These are phyloP conservation scores for Cheilosia scutellata DNA, from an alignment of 2,888 invertebrate genomes.

Conservation along the genomic window DNA sequence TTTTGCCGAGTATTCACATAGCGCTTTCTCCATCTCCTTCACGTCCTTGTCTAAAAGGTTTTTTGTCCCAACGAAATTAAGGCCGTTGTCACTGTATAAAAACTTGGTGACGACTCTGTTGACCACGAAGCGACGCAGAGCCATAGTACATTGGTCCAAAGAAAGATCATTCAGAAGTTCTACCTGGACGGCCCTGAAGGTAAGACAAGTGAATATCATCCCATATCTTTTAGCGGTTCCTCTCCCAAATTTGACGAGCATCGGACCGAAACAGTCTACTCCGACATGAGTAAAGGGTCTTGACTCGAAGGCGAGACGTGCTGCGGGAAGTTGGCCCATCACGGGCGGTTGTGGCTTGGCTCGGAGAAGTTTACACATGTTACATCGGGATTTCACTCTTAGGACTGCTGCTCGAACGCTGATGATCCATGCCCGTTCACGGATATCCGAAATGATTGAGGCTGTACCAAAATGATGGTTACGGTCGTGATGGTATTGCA, in stretches of 20 bases:
- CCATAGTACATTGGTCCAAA: slow-evolving; percentile 14
- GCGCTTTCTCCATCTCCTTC: slow-evolving; percentile 4
- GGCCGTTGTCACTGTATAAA: slow-evolving; percentile 21
- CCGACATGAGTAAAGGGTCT: slow-evolving; percentile 12
- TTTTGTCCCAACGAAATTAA: slow-evolving; percentile 10
- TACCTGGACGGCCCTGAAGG: slow-evolving; percentile 26
- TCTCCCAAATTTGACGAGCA: not conserved
- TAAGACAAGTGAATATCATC: slow-evolving; percentile 25
- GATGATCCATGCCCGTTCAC: slow-evolving; percentile 30
- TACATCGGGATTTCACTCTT: slow-evolving; percentile 5
- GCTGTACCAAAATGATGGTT: not conserved
- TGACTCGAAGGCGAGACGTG: slow-evolving; percentile 13
- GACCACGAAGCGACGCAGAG: slow-evolving; percentile 10
- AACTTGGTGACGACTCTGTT: slow-evolving; percentile 13
- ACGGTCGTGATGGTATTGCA: not conserved
- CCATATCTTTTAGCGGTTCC: slow-evolving; percentile 8
- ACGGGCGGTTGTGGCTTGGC: slow-evolving; percentile 9
- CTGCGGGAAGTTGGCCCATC: slow-evolving; percentile 44
- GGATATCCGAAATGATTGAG: not conserved
- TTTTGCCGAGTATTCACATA: slow-evolving; percentile 2
- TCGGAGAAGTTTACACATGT: slow-evolving; percentile 10
- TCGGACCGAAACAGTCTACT: slow-evolving; percentile 13
- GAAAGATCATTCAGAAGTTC: slow-evolving; percentile 19
- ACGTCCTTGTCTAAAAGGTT: slow-evolving; percentile 2
- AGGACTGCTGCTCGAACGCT: slow-evolving; percentile 7